phyloP scores from a whole-genome alignment of 2,888 invertebrate species.

The Sinopyrophorus schimmeli region DNA sequence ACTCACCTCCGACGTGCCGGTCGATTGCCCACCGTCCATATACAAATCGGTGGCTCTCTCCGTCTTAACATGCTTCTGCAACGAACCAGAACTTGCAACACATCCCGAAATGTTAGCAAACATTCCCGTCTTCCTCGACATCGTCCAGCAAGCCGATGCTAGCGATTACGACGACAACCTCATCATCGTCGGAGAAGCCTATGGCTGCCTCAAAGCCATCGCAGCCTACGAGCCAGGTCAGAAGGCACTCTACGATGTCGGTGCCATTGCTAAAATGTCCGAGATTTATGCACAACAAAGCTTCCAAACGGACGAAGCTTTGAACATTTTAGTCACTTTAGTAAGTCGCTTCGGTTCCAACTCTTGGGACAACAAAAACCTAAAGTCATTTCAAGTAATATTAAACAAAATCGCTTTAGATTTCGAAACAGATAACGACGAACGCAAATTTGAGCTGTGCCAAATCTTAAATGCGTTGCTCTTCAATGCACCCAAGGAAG shows the following conservation, averaged over 20 bases:
- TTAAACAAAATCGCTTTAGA: constrained; percentile 83
- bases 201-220: constrained; percentile 79
- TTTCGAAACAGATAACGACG: constrained; percentile 86
- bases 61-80: constrained; percentile 84
- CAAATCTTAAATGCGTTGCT: constrained; percentile 75
- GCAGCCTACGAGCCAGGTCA: constrained; percentile 79
- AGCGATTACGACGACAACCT: constrained; percentile 84
- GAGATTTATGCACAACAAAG: constrained; percentile 86
- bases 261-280: constrained; percentile 79
- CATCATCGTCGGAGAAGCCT: constrained; percentile 84
- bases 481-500: constrained; percentile 70
- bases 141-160: constrained; percentile 82
- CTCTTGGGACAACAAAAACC: constrained; percentile 77
- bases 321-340: constrained; percentile 74
- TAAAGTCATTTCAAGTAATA: constrained; percentile 78
- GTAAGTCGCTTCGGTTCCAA: constrained; percentile 71
- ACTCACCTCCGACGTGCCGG: constrained; percentile 74
- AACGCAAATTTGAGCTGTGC: constrained; percentile 87
- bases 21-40: constrained; percentile 85
- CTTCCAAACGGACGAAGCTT: constrained; percentile 86
- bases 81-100: constrained; percentile 76
- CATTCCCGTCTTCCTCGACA: constrained; percentile 80
- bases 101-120: constrained; percentile 83
- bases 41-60: constrained; percentile 91
- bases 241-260: constrained; percentile 75